Evolutionary conservation across 2,113 vertebrate species (phyloP), one percentile per base, ranked within the genome.

Genomic region (Leuciscus idus): DNA sequence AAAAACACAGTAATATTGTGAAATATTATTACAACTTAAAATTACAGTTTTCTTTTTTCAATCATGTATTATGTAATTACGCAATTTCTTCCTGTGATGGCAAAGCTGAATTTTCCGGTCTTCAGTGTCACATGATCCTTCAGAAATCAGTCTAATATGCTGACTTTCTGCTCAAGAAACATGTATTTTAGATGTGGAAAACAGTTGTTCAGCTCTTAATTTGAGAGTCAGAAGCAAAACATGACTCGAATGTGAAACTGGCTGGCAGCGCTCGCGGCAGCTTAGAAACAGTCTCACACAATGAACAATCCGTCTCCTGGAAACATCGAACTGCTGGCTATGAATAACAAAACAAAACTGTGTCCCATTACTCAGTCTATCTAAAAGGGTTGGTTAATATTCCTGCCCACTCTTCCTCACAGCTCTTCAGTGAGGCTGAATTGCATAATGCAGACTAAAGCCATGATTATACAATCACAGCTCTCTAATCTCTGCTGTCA

Each of bases 371-470:
- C 23, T 55, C 30, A 36, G 4, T 19, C 19, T 2, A 70, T 55
- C 59, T 39, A 82, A 77, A 36, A 9, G 6, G 3, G 59, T 43
- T 82, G 52, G 12, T 81, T 90, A 83, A 84, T 85, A 89, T 80
- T 85, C 86, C 78, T 59, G 80, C 43, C 36, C 46, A 21, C 62
- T 85, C 77, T 76, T 83, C 64, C 80, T 88, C 80, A 85, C 76
- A 86, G 43, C 68, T 89, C 83, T 30, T 64, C 84, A 90, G 83
- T 82, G 33, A n/a, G 72, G 90, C 82, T 62, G 72, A 82, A 83
- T 94, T 94, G 91, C 30, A 28, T 87, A 95, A 95, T 26, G 17
- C 19, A 26, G 77, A 39, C 52, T 48, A 46, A 52, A 33, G 30
- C 33, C 15, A 76, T 83, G 87, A 33, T 92, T 92, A 92, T 55